A percentile compares a stretch with the other conserved stretches of the same genome.
These are phyloP conservation scores for Dinocampus coccinellae DNA, from an alignment of 2,888 invertebrate genomes.

Conservation along the genomic window DNA sequence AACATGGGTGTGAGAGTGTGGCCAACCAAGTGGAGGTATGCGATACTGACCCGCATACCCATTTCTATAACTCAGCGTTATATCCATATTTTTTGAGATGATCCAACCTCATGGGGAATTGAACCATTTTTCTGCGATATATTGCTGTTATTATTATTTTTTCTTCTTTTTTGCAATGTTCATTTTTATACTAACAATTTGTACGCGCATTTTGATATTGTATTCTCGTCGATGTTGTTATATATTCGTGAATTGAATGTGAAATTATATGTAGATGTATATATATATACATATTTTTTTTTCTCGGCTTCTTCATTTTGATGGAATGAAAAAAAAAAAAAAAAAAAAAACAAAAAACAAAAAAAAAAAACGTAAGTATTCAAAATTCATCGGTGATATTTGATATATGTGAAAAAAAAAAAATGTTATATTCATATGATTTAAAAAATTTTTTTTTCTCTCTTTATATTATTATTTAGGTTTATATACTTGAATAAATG, in stretches of 20 bases:
- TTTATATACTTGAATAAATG: too few species aligned
- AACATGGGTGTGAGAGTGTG: background rate
- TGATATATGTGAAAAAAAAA: too few species aligned
- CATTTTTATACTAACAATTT: background rate
- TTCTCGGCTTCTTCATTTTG: too few species aligned
- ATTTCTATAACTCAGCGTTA: slow-evolving; percentile 30
- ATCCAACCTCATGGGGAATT: slow-evolving; percentile 30
- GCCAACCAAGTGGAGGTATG: background rate
- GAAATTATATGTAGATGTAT: background rate
- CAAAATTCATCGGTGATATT: too few species aligned
- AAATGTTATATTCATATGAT: too few species aligned
- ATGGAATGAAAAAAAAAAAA: too few species aligned
- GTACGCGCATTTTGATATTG: background rate
- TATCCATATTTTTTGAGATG: slow-evolving; percentile 31
- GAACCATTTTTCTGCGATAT: slow-evolving; percentile 19
- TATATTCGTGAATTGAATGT: background rate
- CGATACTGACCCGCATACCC: slow-evolving; percentile 31
- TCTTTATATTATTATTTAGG: too few species aligned
- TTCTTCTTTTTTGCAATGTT: slow-evolving; percentile 5
- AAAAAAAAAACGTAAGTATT: too few species aligned
- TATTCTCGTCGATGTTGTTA: background rate
- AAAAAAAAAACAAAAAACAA: too few species aligned
- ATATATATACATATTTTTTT: background rate
- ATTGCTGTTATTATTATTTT: too few species aligned
- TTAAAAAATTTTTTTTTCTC: too few species aligned